Conservation (phyloP, 2,113 vertebrate species). For the Gila orcuttii region DNA sequence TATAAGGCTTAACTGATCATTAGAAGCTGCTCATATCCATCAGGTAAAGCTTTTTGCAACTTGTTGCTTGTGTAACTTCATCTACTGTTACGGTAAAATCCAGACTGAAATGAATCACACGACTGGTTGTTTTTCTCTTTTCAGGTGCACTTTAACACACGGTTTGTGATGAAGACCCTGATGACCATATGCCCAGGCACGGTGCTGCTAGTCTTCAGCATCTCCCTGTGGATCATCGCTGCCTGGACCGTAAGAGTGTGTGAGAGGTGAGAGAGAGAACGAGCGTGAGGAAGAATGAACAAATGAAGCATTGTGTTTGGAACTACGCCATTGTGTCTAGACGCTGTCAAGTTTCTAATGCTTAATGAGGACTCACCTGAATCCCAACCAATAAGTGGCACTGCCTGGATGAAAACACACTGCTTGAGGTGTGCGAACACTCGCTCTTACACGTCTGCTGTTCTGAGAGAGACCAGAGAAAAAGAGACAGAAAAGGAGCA, state of each 20-base stretch:
- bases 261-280: conserved; percentile 84
- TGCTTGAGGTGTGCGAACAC: neutral
- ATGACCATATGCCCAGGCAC: conserved; percentile 99
- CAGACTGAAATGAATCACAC: conserved; percentile 40
- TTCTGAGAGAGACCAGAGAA: conserved; percentile 1
- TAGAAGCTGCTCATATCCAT: neutral
- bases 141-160: conserved; percentile 99
- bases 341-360: conserved; percentile 18
- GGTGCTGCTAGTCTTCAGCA: conserved; percentile 98
- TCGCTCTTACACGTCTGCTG: neutral
- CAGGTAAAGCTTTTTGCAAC: neutral
- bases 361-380: conserved; percentile 42
- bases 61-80: neutral
- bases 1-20: neutral
- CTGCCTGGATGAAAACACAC: conserved; percentile 15
- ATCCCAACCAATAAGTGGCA: conserved; percentile 17
- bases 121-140: conserved; percentile 77
- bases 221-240: conserved; percentile 98
- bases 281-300: conserved; percentile 8
- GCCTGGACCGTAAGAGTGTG: conserved; percentile 98
- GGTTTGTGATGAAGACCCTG: conserved; percentile 99
- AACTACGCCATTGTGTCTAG: conserved; percentile 30
- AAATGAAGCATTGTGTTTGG: conserved; percentile 22
- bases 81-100: neutral
- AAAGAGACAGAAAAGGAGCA: neutral